Conservation (phyloP, 2,888 invertebrate species). For the Cylloceria caligata region DNA sequence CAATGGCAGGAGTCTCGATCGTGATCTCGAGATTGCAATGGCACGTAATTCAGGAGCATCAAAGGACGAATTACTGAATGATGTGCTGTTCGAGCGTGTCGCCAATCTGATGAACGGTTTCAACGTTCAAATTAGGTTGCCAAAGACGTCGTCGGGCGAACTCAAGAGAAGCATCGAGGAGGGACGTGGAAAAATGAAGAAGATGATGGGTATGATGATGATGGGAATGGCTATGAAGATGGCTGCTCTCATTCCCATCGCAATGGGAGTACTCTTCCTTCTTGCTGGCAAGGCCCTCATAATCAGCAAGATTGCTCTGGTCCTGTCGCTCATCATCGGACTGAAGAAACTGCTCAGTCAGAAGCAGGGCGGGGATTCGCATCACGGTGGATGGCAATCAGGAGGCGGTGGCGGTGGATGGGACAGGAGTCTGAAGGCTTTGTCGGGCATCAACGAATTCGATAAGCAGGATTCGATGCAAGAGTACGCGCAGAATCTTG, state of each 20-base stretch:
- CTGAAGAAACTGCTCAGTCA: constrained; percentile 92
- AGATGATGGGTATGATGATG: constrained; percentile 97
- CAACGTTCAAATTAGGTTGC: constrained; percentile 91
- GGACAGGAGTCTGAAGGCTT: constrained; percentile 87
- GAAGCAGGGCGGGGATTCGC: constrained; percentile 87
- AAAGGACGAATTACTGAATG: constrained; percentile 89
- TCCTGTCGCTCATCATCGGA: constrained; percentile 92
- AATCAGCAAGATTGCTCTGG: constrained; percentile 92
- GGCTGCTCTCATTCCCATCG: constrained; percentile 92
- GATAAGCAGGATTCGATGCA: constrained; percentile 72
- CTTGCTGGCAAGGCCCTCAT: constrained; percentile 95
- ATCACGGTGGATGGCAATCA: constrained; percentile 79
- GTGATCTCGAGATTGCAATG: constrained; percentile 88
- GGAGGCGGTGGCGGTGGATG: constrained; percentile 87
- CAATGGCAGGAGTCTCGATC: constrained; percentile 80
- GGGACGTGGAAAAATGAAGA: constrained; percentile 95
- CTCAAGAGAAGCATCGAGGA: constrained; percentile 90
- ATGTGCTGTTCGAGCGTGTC: constrained; percentile 90
- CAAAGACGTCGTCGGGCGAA: constrained; percentile 89
- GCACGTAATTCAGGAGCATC: constrained; percentile 88
- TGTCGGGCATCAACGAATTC: constrained; percentile 73
- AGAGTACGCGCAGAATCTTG: constrained; percentile 87
- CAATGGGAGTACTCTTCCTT: constrained; percentile 92
- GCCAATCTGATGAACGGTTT: constrained; percentile 91
- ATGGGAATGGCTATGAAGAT: constrained; percentile 95